A percentile compares a stretch with the other conserved stretches of the same genome.
These are phyloP conservation scores for Cebidichthys violaceus DNA, from an alignment of 2,113 vertebrate genomes.

Conservation along the genomic window DNA sequence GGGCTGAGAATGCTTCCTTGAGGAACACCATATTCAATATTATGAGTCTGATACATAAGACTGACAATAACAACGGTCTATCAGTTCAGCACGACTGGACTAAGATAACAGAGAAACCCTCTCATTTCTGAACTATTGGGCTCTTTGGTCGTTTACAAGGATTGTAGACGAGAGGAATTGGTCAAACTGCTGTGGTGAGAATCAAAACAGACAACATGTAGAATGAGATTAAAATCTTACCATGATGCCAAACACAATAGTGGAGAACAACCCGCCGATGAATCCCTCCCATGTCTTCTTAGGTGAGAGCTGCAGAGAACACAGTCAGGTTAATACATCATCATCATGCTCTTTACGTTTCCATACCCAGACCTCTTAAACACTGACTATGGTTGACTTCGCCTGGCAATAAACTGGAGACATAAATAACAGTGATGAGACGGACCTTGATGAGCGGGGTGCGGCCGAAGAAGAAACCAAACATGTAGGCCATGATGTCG, in stretches of 20 bases:
- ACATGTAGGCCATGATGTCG: slow-evolving; percentile 99
- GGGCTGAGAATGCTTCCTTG: no score
- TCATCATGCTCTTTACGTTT: no score
- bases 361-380: background rate
- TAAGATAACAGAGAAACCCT: no score
- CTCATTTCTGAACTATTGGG: no score
- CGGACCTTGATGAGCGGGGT: slow-evolving; percentile 97
- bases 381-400: background rate
- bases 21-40: no score
- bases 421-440: background rate
- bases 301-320: slow-evolving; percentile 90
- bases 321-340: background rate
- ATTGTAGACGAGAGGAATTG: no score
- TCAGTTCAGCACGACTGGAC: no score
- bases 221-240: slow-evolving; percentile 78
- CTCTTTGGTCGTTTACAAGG: no score
- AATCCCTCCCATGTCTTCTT: slow-evolving; percentile 99
- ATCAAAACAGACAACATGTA: background rate
- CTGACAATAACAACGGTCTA: no score
- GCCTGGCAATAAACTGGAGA: background rate
- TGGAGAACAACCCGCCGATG: slow-evolving; percentile 96
- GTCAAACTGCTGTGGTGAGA: background rate
- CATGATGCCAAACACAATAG: slow-evolving; percentile 94
- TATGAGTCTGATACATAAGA: no score
- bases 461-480: slow-evolving; percentile 99